These are phyloP conservation scores for Lemur catta DNA, from an alignment of 2,797 vertebrate species.

Conservation along the genomic window DNA sequence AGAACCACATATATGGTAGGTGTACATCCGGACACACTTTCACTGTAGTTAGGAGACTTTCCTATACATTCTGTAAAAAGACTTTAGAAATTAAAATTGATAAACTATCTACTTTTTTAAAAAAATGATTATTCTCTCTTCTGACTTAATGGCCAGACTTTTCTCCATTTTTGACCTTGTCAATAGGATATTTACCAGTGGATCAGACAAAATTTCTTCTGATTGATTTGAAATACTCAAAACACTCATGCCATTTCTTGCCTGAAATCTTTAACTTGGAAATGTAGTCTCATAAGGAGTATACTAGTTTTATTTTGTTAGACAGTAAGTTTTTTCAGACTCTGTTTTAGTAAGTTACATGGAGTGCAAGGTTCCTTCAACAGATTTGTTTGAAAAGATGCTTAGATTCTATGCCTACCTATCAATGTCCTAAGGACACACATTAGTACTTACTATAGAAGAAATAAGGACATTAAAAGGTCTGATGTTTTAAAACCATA, in stretches of 20 bases:
- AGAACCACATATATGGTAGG: slow-evolving; percentile 2
- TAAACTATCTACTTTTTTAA: slow-evolving; percentile 78
- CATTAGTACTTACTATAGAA: slow-evolving; percentile 36
- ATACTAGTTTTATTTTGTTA: slow-evolving; percentile 48
- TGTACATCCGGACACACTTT: background rate
- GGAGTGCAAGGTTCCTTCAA: slow-evolving; percentile 4
- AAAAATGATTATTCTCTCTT: slow-evolving; percentile 74
- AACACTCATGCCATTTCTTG: slow-evolving; percentile 70
- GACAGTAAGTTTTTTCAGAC: background rate
- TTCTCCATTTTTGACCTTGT: slow-evolving; percentile 83
- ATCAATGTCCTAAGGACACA: background rate
- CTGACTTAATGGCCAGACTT: slow-evolving; percentile 72
- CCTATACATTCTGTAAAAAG: background rate
- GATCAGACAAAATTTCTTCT: slow-evolving; percentile 80
- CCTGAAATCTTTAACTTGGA: slow-evolving; percentile 62
- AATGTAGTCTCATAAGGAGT: slow-evolving; percentile 34
- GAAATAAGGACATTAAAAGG: slow-evolving; percentile 66
- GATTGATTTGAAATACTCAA: slow-evolving; percentile 77
- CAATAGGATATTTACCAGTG: slow-evolving; percentile 78
- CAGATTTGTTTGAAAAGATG: slow-evolving; percentile 21
- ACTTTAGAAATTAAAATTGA: slow-evolving; percentile 77
- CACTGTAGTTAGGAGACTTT: background rate
- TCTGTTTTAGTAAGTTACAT: background rate
- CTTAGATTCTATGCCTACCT: slow-evolving; percentile 32
- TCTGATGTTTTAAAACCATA: slow-evolving; percentile 60